A percentile compares a stretch with the other conserved stretches of the same genome.
These are phyloP conservation scores for Hydrozoanthus tunicans DNA, from an alignment of 64 coral and sea anemone genomes.

Conservation along the genomic window DNA sequence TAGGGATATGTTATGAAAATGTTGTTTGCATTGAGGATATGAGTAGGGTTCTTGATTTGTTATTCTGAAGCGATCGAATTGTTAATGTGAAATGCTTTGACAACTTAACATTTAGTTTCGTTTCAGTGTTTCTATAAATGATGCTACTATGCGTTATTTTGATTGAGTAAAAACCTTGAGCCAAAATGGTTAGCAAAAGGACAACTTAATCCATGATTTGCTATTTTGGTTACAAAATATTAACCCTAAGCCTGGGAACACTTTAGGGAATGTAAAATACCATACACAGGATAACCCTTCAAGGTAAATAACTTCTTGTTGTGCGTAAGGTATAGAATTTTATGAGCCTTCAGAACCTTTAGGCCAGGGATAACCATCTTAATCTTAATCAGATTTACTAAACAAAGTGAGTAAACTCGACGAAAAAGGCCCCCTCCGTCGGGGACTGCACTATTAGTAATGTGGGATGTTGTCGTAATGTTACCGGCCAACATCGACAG, in stretches of 20 bases:
- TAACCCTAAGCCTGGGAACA: constrained; percentile 21
- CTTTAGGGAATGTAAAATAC: constrained; percentile 57
- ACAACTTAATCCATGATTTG: constrained; percentile 43
- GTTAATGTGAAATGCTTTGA: not conserved
- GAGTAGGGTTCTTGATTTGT: constrained; percentile 8
- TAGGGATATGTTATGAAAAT: not conserved
- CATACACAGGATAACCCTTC: not conserved
- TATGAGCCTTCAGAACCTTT: not conserved
- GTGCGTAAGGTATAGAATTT: not conserved
- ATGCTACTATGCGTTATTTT: not conserved
- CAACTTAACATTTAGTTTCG: constrained; percentile 17
- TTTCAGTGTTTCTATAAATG: not conserved
- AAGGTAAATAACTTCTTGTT: not conserved
- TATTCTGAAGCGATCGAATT: not conserved
- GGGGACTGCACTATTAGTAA: too few relatives aligned
- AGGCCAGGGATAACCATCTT: not conserved
- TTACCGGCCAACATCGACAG: too few relatives aligned
- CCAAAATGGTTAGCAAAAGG: constrained; percentile 10
- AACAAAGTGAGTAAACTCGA: too few relatives aligned
- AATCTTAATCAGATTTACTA: not conserved
- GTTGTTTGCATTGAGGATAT: constrained; percentile 15
- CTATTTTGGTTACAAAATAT: constrained; percentile 22
- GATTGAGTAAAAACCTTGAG: constrained; percentile 15
- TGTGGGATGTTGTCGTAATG: too few relatives aligned
- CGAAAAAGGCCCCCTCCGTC: too few relatives aligned